Evolutionary conservation across 2,888 invertebrate genomes (phyloP), one percentile per base, ranked within the genome.

Genomic region (Chymomyza procnemis): DNA sequence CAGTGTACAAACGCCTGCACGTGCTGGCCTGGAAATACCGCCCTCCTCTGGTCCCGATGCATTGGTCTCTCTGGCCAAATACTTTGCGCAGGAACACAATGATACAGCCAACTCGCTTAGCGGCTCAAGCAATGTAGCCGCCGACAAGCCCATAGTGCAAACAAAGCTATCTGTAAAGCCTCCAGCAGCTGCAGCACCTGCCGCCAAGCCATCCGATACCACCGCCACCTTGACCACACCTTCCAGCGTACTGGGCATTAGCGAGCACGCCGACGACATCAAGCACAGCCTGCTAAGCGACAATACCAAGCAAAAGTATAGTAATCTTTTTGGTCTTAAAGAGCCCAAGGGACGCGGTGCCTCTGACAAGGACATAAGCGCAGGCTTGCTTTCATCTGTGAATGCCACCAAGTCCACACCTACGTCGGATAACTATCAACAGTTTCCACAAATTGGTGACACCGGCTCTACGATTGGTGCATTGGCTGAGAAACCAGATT

Each of bases 11-110:
- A 91, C 91, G 1, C 92, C 92, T 55, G 91, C 92, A 30, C 92
- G 94, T 69, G 92, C 93, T 46, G 95, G 94, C 3, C 90, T 95
- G n/a, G 92, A 94, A 5, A 93, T 95, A 8, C 95, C 95, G 2
- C 94, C 94, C 16, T 95, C 95, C 0, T 93, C 95, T 0, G 95
- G 95, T 0, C 95, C 96, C 0, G 95, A 95, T 87, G 95, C 95
- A 0, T 91, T 96, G 12, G 95, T 95, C 78, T 95, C 96, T 0
- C 89, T 96, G 55, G 96, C 96, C 1, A 93, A 95, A 74, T 96
- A 96, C 86, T 96, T 96, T 87, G 96, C 96, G 2, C 75, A 92
- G 41, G 89, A 91, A 30, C 90, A 86, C 26, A 89, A 92, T 41
- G 89, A 91, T 4, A 80, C 81, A 0, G 47, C 50, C 41, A 82